These are phyloP conservation scores for Momotus momota DNA, from an alignment of 2,797 vertebrate genomes.

Conservation along the genomic window DNA sequence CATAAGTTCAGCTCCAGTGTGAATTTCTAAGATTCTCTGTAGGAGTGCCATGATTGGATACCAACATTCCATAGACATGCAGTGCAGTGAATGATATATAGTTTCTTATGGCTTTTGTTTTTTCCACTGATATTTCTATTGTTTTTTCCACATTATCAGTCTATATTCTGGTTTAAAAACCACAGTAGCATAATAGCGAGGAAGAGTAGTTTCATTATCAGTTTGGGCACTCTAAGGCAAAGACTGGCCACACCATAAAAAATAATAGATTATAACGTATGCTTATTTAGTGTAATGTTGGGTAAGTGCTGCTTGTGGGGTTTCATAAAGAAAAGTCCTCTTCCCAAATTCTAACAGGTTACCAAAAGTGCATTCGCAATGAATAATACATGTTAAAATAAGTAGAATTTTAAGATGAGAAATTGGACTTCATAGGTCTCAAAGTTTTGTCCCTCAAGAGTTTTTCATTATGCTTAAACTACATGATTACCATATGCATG, in stretches of 20 bases:
- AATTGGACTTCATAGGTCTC: background rate
- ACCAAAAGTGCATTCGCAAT: background rate
- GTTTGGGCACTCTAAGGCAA: background rate
- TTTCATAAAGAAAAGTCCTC: background rate
- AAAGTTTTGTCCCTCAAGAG: background rate
- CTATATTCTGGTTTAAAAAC: background rate
- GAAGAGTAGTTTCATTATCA: background rate
- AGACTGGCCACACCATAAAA: background rate
- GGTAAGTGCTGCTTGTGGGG: background rate
- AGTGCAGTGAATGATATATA: background rate
- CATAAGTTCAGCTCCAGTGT: background rate
- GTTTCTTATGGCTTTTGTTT: background rate
- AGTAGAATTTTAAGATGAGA: background rate
- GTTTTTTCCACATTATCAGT: background rate
- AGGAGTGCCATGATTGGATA: background rate
- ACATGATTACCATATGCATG: background rate
- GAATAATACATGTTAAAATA: background rate
- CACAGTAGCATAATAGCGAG: background rate
- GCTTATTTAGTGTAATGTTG: background rate
- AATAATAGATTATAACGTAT: background rate
- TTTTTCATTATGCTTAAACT: background rate
- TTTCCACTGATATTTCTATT: background rate
- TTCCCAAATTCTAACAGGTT: background rate
- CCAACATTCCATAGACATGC: background rate
- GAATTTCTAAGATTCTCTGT: background rate